phyloP scores from a whole-genome alignment of 2,888 invertebrate genomes.

The Heliothis peltigera region DNA sequence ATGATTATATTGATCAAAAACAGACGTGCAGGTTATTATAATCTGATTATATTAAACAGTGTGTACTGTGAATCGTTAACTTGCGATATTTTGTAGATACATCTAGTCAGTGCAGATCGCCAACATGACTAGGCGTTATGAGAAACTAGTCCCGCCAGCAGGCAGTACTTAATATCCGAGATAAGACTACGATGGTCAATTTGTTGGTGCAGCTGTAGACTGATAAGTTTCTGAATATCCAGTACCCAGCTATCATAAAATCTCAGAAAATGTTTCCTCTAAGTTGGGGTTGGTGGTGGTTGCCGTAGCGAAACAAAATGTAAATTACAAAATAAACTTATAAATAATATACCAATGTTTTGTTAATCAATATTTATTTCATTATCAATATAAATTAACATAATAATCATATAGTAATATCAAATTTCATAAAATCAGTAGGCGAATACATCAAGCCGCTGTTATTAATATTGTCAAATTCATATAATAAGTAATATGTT shows the following conservation, averaged over 20 bases:
- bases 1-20: conserved; percentile 1
- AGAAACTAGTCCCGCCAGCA: not conserved
- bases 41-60: conserved; percentile 4
- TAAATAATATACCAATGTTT: conserved; percentile 65
- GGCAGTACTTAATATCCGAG: not conserved
- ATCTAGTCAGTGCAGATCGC: not conserved
- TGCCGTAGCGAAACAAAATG: conserved; percentile 1
- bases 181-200: not conserved
- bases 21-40: conserved; percentile 4
- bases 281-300: conserved; percentile 10
- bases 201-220: not conserved
- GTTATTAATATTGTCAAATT: conserved; percentile 77
- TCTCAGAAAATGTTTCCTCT: conserved; percentile 9
- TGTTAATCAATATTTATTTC: conserved; percentile 86
- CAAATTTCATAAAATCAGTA: conserved; percentile 79
- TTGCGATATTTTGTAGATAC: not conserved
- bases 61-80: not conserved
- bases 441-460: conserved; percentile 81
- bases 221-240: too few species aligned
- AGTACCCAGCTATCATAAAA: not conserved
- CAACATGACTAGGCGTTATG: not conserved
- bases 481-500: conserved; percentile 64
- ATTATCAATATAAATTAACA: conserved; percentile 84
- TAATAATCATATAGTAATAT: conserved; percentile 78
- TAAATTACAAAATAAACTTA: conserved; percentile 19